Base-by-base conservation (phyloP, 2,888 invertebrate genomes). In the Unio delphinus region DNA sequence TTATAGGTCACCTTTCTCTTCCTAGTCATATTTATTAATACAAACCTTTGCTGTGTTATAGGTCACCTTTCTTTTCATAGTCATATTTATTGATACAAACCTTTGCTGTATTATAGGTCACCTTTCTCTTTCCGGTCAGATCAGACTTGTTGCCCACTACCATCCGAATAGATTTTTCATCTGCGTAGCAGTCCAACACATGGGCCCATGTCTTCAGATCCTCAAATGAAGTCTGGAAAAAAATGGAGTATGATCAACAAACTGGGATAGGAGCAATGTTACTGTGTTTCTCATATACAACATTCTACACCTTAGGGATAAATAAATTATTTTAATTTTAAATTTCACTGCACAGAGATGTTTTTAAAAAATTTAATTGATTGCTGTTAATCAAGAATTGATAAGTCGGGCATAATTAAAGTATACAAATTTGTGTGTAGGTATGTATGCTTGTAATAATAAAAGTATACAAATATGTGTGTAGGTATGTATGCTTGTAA, bases 201-300 rank as follows among this genome's bases (percentile, higher is more conserved):
- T 97, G 97, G 86, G 99, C 92, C 99, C 99, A 99, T 90, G 98
- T 97, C 92, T 98, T 98, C 68, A 99, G 96, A 91, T 99, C 98
- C 91, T 96, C 97, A 92, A 99, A 99, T 57, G 98, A 97, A 91
- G 99, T 99, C 91, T 92, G 75, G 17, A 74, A 70, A 62, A 54
- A 26, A 6, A 61, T 61, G 61, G 26, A 8, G 28, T 61, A 28
- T 8, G 7, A n/a, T 34, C 34, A 6, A 34, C 34, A 34, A 34
- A 34, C 34, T 7, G 34, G 34, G 1, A 5, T 34, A 34, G 34
- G 34, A 34, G 7, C 34, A 34, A 34, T 34, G 5, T 34, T 34
- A 7, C 34, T 34, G 34, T 34, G 34, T 34, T 34, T 34, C 34
- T 34, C 34, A 34, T 5, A 34, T 34, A 34, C 34, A 34, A 34